Conservation (phyloP, 2,113 vertebrate genomes). For the Manacus vitellinus region DNA sequence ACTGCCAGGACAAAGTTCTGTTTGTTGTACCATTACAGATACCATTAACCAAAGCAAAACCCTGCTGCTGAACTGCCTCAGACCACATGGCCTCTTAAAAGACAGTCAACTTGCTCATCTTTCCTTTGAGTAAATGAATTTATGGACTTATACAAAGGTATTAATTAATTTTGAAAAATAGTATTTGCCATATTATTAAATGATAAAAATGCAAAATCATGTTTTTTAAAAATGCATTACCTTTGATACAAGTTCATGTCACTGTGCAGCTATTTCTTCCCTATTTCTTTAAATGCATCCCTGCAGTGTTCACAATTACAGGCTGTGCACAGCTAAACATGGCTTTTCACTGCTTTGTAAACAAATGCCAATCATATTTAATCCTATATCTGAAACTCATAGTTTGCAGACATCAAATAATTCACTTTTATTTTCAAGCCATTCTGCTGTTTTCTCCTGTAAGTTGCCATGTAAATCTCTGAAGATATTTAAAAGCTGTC, state of each 20-base stretch:
- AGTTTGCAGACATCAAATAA: conserved; percentile 16
- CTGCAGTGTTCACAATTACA: neutral
- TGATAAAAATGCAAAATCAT: neutral
- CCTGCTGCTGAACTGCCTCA: neutral
- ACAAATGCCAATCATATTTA: neutral
- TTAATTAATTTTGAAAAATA: neutral
- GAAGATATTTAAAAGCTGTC: neutral
- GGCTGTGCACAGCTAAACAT: neutral
- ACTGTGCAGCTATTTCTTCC: neutral
- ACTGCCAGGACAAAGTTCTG: neutral
- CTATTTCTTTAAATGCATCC: neutral
- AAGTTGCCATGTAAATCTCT: neutral
- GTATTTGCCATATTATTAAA: neutral
- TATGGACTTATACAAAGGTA: neutral
- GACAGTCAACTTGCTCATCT: neutral
- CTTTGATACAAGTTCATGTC: neutral
- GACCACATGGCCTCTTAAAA: neutral
- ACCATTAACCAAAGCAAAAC: neutral
- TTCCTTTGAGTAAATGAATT: neutral
- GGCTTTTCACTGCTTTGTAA: neutral
- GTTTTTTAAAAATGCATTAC: neutral
- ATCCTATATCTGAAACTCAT: neutral
- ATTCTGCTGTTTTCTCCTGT: neutral
- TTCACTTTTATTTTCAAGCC: conserved; percentile 3
- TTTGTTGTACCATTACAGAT: neutral